Evolutionary conservation across 2,888 invertebrate species (phyloP), one percentile per base, ranked within the genome.

Genomic region (Doris montereyensis): DNA sequence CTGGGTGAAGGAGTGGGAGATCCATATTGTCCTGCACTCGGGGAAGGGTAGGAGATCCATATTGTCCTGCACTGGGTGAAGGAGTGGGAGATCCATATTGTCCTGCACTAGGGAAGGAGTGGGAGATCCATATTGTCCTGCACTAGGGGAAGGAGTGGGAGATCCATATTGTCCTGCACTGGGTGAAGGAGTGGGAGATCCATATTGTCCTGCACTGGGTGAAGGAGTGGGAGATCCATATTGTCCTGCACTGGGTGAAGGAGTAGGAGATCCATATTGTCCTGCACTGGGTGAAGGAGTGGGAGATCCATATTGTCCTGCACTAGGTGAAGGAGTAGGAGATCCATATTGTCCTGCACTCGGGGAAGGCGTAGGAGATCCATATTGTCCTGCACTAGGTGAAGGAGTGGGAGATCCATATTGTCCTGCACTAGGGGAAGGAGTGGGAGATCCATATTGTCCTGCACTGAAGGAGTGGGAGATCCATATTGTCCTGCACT

Each of bases 351-450:
- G 52, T 67, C 71, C 74, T 2, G 72, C 24, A 17, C 28, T 17
- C 65, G 81, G 77, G 17, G 78, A 10, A 13, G 76, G 79, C 30
- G 80, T 76, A 57, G 79, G 52, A 10, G 72, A 67, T 10, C 68
- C 73, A 41, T 62, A 24, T n/a, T 24, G n/a, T 13, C 62, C 62
- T 13, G 62, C 13, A 21, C 17, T 62, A 21, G 62, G 62, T 24
- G 62, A 62, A 24, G 62, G n/a, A 5, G 10, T 62, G 62, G 62
- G 21, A 41, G 52, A 41, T 41, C 52, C 52, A 41, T 41, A 41
- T 41, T 41, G 52, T 10, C 52, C 52, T 10, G 52, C 8, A 17
- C 52, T 41, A 17, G 52, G 52, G 5, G 52, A 41, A 17, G 52
- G 8, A 41, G 8, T 41, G 5, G 52, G 52, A 41, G 52, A 41